Conservation (phyloP, 2,888 invertebrate species). For the Zeuzera pyrina region DNA sequence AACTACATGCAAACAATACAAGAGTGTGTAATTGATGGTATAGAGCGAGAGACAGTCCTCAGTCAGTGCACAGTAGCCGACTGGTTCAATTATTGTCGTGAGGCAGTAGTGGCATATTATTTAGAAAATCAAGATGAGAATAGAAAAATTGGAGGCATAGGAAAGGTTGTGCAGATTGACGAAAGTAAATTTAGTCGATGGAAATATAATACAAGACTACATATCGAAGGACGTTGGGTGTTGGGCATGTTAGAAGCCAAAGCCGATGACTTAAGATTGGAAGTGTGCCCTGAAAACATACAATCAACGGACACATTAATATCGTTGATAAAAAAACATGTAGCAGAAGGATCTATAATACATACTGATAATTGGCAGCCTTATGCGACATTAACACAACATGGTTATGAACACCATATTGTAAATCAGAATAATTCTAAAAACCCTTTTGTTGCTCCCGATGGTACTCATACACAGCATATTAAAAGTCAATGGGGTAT, state of each 20-base stretch:
- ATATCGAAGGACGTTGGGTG: background rate
- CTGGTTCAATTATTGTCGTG: background rate
- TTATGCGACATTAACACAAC: background rate
- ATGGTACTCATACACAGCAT: background rate
- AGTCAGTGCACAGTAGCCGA: background rate
- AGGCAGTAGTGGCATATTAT: background rate
- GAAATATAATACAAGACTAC: background rate
- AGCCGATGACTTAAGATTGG: background rate
- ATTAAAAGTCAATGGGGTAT: no score
- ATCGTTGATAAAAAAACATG: background rate
- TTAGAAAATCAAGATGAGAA: background rate
- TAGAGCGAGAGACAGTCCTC: no score
- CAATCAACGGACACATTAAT: background rate
- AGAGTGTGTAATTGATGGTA: no score
- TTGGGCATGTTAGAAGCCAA: background rate
- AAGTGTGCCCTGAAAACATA: background rate
- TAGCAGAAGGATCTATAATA: background rate
- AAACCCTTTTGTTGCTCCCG: background rate
- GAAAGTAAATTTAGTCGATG: no score
- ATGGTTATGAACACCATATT: background rate
- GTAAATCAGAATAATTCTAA: background rate
- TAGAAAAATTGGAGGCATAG: background rate
- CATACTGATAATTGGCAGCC: background rate
- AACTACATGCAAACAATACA: no score
- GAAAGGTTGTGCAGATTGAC: no score